A percentile compares a stretch with the other conserved stretches of the same genome.
Conservation (phyloP, 2,113 vertebrate genomes). For the Zootoca vivipara region DNA sequence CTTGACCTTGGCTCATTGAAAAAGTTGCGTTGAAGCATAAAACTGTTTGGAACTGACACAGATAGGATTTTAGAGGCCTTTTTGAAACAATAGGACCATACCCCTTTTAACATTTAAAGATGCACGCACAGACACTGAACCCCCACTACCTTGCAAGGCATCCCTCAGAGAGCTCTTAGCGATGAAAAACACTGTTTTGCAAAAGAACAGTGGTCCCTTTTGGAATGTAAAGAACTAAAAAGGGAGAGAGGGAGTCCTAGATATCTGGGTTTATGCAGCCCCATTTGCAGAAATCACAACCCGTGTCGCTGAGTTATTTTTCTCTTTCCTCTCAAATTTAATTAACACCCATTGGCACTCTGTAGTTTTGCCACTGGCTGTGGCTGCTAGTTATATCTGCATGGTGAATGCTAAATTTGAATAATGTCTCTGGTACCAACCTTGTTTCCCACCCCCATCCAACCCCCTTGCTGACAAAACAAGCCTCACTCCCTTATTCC, state of each 20-base stretch:
- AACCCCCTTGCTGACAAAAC: constrained; percentile 4
- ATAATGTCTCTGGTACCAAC: not conserved
- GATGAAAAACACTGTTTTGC: not conserved
- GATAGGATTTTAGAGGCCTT: not conserved
- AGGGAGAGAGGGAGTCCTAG: not conserved
- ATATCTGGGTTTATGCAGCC: not conserved
- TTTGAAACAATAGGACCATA: not conserved
- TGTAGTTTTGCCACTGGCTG: not conserved
- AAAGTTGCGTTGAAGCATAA: not conserved
- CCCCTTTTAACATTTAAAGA: not conserved
- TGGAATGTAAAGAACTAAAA: constrained; percentile 9
- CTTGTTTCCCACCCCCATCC: not conserved
- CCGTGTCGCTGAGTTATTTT: constrained; percentile 2
- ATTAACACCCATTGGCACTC: constrained; percentile 8
- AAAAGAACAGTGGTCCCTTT: constrained; percentile 11
- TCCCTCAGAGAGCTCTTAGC: not conserved
- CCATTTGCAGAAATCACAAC: constrained; percentile 4
- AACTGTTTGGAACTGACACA: constrained; percentile 8
- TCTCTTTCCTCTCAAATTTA: constrained; percentile 18
- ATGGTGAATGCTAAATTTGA: not conserved
- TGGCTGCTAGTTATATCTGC: not conserved
- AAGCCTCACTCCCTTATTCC: not conserved
- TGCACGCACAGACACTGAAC: not conserved
- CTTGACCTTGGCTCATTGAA: rapidly evolving
- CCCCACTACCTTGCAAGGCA: not conserved